These are phyloP conservation scores for Sturmia bella DNA, from an alignment of 2,888 invertebrate species.

Conservation along the genomic window DNA sequence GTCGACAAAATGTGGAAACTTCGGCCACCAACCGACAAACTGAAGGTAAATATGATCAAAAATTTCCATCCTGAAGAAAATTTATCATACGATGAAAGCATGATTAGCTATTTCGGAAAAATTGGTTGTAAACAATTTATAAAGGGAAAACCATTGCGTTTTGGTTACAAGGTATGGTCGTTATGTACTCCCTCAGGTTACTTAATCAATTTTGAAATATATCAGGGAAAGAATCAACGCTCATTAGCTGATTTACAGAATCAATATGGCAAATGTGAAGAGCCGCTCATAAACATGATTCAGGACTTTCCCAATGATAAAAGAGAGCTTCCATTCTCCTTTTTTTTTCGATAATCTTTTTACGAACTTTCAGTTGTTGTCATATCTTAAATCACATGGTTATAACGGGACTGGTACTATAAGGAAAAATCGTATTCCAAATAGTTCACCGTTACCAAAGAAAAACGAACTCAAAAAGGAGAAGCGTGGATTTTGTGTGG, in stretches of 20 bases:
- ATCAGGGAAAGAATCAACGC: constrained; percentile 73
- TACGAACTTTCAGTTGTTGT: constrained; percentile 35
- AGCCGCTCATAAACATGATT: constrained; percentile 60
- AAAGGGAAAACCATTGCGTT: constrained; percentile 74
- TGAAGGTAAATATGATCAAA: constrained; percentile 39
- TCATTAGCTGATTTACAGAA: constrained; percentile 70
- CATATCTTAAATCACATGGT: constrained; percentile 25
- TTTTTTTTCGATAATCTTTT: constrained; percentile 54
- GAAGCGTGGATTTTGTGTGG: constrained; percentile 12
- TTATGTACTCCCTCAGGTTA: neutral
- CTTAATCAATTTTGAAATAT: constrained; percentile 73
- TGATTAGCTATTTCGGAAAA: constrained; percentile 46
- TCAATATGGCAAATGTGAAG: constrained; percentile 72
- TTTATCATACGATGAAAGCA: constrained; percentile 44
- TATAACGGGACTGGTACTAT: constrained; percentile 51
- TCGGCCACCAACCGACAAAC: constrained; percentile 40
- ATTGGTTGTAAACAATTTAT: constrained; percentile 42
- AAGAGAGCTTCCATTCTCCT: constrained; percentile 59
- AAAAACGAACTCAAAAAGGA: too few relatives aligned
- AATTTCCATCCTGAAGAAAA: constrained; percentile 47
- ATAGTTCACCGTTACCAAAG: too few relatives aligned
- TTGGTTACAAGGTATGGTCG: constrained; percentile 69
- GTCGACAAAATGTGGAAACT: constrained; percentile 51
- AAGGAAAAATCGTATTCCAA: too few relatives aligned
- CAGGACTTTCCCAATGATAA: constrained; percentile 40